Base-by-base conservation (phyloP, 2,113 vertebrate species). In the Pterophyllum scalare region DNA sequence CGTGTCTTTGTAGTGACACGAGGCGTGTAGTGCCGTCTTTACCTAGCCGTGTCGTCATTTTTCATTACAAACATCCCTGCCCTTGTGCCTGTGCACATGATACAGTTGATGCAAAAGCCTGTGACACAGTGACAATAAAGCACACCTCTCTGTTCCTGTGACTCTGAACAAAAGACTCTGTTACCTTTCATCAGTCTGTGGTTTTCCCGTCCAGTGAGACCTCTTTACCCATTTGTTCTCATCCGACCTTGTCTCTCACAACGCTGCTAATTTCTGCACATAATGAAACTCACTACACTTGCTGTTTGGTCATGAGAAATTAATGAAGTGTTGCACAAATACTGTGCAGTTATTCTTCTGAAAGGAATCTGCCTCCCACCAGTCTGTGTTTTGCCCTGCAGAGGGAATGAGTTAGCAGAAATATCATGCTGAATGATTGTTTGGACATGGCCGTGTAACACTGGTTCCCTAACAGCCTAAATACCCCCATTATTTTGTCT, bases 271-370 rank as follows among this genome's bases (percentile, higher is more conserved):
- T 93, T 93, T 89, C 83, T 87, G 67, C 82, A 72, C 70, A 75
- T 83, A 89, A 92, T 91, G 82, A 82, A 87, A 82, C 64, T 67
- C 67, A 57, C 84, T 84, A 15, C 75, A 62, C 77, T 90, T 62
- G 86, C 88, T 89, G 91, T 93, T 93, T 91, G 84, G 84, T 91
- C 81, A 87, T 88, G 83, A 92, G 87, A 90, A 90, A 90, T 87
- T 88, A 91, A 92, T 91, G 88, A 56, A 86, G 79, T 89, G 88
- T 86, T 87, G 79, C 81, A 78, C 85, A 93, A 87, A 92, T 88
- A 81, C 84, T 80, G 87, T 60, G 83, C 49, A 86, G 88, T 43
- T 89, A 82, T 86, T 90, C 72, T 76, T 75, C 61, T 84, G 81
- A 85, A 83, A 88, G 59, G 59, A 89, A 86, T 91, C 83, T 75